Conservation (phyloP, 2,113 vertebrate species). For the Lepus timidus region DNA sequence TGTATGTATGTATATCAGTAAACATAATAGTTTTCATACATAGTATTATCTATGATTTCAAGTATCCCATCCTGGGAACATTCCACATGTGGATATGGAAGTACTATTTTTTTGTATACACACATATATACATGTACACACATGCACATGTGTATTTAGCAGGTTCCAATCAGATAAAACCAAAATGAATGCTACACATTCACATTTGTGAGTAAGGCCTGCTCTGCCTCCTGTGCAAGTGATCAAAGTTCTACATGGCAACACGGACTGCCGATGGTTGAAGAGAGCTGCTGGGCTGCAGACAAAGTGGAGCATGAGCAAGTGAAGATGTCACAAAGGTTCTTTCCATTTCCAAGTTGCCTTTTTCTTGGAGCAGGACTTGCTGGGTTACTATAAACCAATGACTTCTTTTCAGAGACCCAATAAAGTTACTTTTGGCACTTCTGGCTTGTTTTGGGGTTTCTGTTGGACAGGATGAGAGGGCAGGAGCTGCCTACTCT, state of each 20-base stretch:
- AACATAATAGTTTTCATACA: too few relatives aligned
- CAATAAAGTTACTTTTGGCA: background rate
- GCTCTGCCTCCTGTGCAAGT: background rate
- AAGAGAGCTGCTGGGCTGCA: background rate
- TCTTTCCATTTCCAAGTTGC: background rate
- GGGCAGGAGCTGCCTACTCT: background rate
- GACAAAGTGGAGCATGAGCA: accelerated
- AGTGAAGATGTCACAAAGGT: background rate
- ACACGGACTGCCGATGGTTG: too few relatives aligned
- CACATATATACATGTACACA: too few relatives aligned
- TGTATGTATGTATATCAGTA: background rate
- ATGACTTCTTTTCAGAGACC: background rate
- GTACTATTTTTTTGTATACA: background rate
- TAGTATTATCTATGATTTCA: too few relatives aligned
- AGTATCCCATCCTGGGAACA: background rate
- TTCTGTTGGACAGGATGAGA: background rate
- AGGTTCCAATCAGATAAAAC: background rate
- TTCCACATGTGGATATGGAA: too few relatives aligned
- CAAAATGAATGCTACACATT: accelerated
- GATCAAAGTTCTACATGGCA: too few relatives aligned
- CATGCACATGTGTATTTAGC: background rate
- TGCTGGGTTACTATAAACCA: background rate
- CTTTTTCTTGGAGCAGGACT: background rate
- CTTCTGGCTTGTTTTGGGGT: background rate
- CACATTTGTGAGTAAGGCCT: background rate